Evolutionary conservation across 2,113 vertebrate species (phyloP), one percentile per base, ranked within the genome.

Genomic region (Toxostoma redivivum): DNA sequence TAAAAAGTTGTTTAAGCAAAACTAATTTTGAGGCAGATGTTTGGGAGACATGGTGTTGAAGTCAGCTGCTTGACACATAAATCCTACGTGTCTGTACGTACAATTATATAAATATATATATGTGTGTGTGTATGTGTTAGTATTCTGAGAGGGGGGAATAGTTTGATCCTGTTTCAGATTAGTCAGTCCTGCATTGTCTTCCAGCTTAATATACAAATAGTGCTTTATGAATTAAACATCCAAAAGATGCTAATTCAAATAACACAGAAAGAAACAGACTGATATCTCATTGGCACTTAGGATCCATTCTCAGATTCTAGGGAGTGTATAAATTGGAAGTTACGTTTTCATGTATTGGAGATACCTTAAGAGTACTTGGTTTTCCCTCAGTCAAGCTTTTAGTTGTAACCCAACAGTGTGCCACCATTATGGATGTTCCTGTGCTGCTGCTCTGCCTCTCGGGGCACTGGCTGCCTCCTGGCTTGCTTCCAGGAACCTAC

Each of bases 1-100:
- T 15, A 0, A 16, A 27, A 11, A 5, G 38, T 81, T 77, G 12
- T 81, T 86, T 62, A 58, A 65, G 42, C 45, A 64, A 65, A 60
- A 48, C 76, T 84, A 70, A 65, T 62, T 44, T 62, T 84, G n/a
- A 94, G 80, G n/a, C 58, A 65, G 67, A 4, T 18, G 6, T 82
- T 78, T 61, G 44, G 42, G 73, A 70, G 74, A 82, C 31, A 18
- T 10, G 0, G 2, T 44, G 24, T 58, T 72, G 66, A 65, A 90
- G 50, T 44, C 70, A 80, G 16, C 40, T 76, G 42, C 61, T 81
- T 77, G 73, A 47, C 27, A 37, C 18, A 2, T 38, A 38, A 77
- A 33, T 69, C n/a, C 15, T 64, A 2, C 0, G 0, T 65, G 31
- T 80, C 27, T 51, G 7, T 69, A 54, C 5, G 1, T 61, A 40